Conservation (phyloP, 2,113 vertebrate genomes). For the Acanthisitta chloris region DNA sequence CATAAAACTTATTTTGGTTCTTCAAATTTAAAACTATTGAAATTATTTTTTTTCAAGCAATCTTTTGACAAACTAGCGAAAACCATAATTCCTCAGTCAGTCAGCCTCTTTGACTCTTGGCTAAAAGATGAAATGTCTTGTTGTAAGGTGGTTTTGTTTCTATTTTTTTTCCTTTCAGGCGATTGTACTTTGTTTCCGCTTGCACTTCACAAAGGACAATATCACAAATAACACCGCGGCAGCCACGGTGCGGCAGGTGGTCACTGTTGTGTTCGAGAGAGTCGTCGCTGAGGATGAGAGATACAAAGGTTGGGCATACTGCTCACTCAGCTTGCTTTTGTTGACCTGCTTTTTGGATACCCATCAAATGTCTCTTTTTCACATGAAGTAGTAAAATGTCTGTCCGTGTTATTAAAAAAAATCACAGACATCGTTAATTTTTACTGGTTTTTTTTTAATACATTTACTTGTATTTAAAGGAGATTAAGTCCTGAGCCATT, state of each 20-base stretch:
- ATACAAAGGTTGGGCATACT: conserved; percentile 85
- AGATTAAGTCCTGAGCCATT: background rate
- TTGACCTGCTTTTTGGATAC: background rate
- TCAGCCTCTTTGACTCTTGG: background rate
- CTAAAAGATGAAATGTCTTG: background rate
- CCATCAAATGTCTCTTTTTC: background rate
- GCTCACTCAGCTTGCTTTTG: background rate
- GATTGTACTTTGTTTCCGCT: conserved; percentile 96
- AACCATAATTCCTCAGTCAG: background rate
- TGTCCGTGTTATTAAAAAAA: background rate
- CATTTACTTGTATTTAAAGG: background rate
- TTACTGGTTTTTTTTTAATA: background rate
- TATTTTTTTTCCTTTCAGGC: conserved; percentile 75
- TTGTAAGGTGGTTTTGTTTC: background rate
- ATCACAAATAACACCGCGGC: conserved; percentile 99
- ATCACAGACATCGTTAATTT: background rate
- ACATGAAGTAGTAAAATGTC: background rate
- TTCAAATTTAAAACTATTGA: background rate
- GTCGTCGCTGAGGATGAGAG: conserved; percentile 96
- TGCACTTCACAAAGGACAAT: conserved; percentile 99
- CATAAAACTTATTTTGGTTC: background rate
- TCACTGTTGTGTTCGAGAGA: conserved; percentile 97
- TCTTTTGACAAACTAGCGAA: background rate
- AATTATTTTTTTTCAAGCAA: background rate
- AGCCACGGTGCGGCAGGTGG: conserved; percentile 95